Evolutionary conservation across 2,113 vertebrate genomes (phyloP), one percentile per base, ranked within the genome.

Genomic region (Empidonax traillii): DNA sequence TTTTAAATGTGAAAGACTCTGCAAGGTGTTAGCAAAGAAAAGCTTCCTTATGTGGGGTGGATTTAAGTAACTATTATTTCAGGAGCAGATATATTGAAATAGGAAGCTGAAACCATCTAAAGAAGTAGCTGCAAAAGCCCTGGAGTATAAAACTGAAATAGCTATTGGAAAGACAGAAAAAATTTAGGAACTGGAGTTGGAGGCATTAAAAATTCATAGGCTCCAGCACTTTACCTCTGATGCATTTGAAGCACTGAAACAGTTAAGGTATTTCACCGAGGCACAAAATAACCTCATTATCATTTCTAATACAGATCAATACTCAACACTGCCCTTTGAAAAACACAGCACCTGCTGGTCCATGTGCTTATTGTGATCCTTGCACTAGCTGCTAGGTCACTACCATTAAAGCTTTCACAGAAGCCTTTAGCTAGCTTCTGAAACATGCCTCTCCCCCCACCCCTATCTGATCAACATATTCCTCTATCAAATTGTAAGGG

Each of bases 301-400:
- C 98, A 97, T 98, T 97, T 97, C 97, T 98, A 97, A 98, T 97
- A 96, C 88, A 55, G 73, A 98, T 98, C 97, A 73, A 98, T 98
- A 96, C 95, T 94, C 91, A 66, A 89, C 90, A 63, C 59, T 96
- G 96, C 94, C 97, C 73, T 96, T 98, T 96, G 96, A 96, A 97
- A 96, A 95, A 91, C 89, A 88, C 27, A 69, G 46, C 0, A 43
- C 80, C 82, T 87, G 67, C 87, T n/a, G 51, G 94, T 68, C 91
- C n/a, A 1, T 30, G 55, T 81, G 68, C 67, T 96, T 85, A 97
- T 97, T 96, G 89, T 95, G 55, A 52, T 95, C 85, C 56, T 44
- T 67, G 87, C 94, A 87, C 49, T 35, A 79, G 41, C 92, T 83
- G 87, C 59, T n/a, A 90, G 41, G 91, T 77, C 63, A 85, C 49